A percentile compares a stretch with the other conserved stretches of the same genome.
Evolutionary conservation across 2,113 vertebrate species (phyloP).

Genomic region (Nerophis lumbriciformis): DNA sequence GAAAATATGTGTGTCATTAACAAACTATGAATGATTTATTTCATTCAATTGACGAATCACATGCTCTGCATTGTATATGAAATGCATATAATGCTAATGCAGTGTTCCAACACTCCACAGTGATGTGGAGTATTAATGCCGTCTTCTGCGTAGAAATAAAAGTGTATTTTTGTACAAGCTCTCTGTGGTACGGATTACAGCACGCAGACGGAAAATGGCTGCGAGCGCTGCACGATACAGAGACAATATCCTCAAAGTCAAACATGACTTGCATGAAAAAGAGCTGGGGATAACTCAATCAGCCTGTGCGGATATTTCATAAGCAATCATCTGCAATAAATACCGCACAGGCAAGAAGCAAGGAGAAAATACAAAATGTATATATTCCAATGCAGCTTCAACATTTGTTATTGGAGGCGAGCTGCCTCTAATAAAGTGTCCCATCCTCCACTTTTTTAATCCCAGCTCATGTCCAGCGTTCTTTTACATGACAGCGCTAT

Average conservation of each 20-base stretch:
- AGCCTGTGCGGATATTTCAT: background rate
- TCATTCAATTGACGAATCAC: background rate
- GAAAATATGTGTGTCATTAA: too few relatives aligned
- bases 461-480: constrained; percentile 20
- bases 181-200: constrained; percentile 2
- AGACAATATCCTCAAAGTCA: constrained; percentile 16
- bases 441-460: constrained; percentile 25
- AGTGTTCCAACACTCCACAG: background rate
- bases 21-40: too few relatives aligned
- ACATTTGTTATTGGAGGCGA: constrained; percentile 10
- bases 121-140: background rate
- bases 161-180: background rate
- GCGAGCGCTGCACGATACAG: constrained; percentile 8
- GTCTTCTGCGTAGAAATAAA: background rate
- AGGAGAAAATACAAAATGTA: background rate
- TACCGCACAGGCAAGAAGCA: constrained; percentile 2
- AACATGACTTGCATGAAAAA: constrained; percentile 14
- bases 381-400: constrained; percentile 4
- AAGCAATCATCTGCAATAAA: constrained; percentile 8
- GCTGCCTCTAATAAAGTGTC: background rate
- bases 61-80: background rate
- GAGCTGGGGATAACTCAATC: background rate
- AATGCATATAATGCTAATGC: background rate
- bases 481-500: constrained; percentile 21
- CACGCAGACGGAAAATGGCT: background rate